Evolutionary conservation across 2,888 invertebrate genomes (phyloP), one percentile per base, ranked within the genome.

Genomic region (Lysandra coridon): DNA sequence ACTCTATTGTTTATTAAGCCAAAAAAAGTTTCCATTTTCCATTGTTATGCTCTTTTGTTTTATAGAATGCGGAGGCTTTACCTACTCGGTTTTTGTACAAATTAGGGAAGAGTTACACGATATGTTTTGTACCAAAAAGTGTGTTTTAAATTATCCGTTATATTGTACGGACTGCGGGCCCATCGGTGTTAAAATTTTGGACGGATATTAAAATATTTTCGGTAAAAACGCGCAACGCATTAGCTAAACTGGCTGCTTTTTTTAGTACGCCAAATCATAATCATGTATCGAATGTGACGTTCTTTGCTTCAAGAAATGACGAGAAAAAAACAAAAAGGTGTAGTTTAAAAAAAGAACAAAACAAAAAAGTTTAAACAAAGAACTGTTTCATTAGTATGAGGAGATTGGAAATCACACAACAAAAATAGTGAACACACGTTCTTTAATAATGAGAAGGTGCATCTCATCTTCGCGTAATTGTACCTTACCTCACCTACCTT

Each of bases 1-100:
- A 88, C 87, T 86, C 89, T 86, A 90, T 92, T 92, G 93, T 92
- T 76, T 87, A 88, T 89, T 88, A 88, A 87, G 89, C 92, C 92
- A 89, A 92, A 92, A 83, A 93, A 94, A 90, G 88, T 92, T 91
- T 86, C 84, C 86, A 86, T 88, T 88, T 90, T 87, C 88, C 88
- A 92, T 93, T 93, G 93, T 93, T 86, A 82, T 83, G 86, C 83
- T 86, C 90, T 89, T 90, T 93, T 94, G 92, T 94, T 93, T 92
- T 90, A 91, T 90, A 86, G 84, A 89, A 92, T 91, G 90, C 89
- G 84, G 85, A 85, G 84, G 85, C 86, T 86, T 86, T 85, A 85
- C 85, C 86, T 86, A 84, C 84, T 85, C 87, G 86, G 87, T 85
- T 86, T 85, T 86, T 86, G 86, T 86, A 85, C 83, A 87, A 88